A percentile compares a stretch with the other conserved stretches of the same genome.
phyloP scores from a whole-genome alignment of 2,888 invertebrate genomes.

The Dinocampus coccinellae region DNA sequence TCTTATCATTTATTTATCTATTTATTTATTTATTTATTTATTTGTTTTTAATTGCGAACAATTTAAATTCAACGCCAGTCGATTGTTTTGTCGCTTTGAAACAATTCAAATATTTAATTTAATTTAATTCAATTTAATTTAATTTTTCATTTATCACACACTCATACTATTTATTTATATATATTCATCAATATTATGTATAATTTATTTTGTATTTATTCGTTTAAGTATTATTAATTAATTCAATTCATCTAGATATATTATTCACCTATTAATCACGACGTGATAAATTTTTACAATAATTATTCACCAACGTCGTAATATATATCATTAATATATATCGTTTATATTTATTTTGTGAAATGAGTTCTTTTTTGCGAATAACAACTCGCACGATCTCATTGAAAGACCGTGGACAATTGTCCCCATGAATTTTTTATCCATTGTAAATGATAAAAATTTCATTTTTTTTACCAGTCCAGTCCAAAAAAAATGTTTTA shows the following conservation, averaged over 20 bases:
- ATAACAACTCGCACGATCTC: conserved; percentile 41
- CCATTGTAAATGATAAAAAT: conserved; percentile 23
- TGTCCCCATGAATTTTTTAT: conserved; percentile 28
- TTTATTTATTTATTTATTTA: background rate
- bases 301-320: conserved; percentile 32
- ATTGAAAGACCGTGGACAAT: conserved; percentile 30
- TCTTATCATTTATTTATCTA: no score
- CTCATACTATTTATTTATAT: background rate
- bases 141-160: background rate
- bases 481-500: background rate
- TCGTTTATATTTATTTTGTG: conserved; percentile 42
- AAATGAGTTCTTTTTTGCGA: conserved; percentile 41
- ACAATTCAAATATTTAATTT: background rate
- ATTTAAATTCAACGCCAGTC: conserved; percentile 22
- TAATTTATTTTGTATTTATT: background rate
- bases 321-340: conserved; percentile 45
- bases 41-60: background rate
- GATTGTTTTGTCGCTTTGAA: conserved; percentile 20
- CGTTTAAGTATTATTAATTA: background rate
- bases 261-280: conserved; percentile 18
- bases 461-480: background rate
- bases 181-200: conserved; percentile 36
- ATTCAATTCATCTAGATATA: conserved; percentile 10
- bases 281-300: conserved; percentile 22
- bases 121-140: background rate